Percentiles rank a stretch among this genome's conserved stretches.
Conservation (phyloP, 2,113 vertebrate species). For the Natator depressus region DNA sequence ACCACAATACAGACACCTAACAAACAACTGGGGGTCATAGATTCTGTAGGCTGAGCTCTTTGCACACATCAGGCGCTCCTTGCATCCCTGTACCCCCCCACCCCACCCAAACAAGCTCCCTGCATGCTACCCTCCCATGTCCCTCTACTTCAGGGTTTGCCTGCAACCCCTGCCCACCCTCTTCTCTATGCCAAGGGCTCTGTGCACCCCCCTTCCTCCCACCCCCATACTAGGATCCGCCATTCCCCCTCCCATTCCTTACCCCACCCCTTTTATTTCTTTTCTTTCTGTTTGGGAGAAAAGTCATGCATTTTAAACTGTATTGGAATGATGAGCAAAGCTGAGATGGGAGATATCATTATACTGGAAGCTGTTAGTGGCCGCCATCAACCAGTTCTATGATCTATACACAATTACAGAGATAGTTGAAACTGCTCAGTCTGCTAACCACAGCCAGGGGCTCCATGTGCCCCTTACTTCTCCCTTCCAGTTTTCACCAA, state of each 20-base stretch:
- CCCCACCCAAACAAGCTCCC: not conserved
- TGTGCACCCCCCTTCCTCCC: not conserved
- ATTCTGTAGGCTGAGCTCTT: not conserved
- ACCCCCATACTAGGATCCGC: not conserved
- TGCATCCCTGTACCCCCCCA: not conserved
- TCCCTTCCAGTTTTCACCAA: not conserved
- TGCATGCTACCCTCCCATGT: not conserved
- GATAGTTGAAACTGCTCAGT: not conserved
- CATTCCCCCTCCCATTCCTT: not conserved
- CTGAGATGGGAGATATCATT: not conserved
- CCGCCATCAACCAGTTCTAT: not conserved
- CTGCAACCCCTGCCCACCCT: not conserved
- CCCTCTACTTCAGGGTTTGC: not conserved
- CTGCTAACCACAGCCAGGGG: not conserved
- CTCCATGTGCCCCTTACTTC: not conserved
- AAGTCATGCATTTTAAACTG: not conserved
- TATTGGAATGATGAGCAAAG: not conserved
- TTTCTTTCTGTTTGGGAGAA: not conserved
- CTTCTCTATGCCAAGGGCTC: not conserved
- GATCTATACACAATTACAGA: not conserved
- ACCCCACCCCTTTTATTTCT: not conserved
- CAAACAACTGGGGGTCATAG: not conserved
- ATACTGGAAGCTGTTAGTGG: not conserved
- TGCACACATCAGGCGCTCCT: not conserved
- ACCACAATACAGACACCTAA: not conserved